These are phyloP conservation scores for Pipistrellus pipistrellus DNA, from an alignment of 2,797 vertebrate species.

Conservation along the genomic window DNA sequence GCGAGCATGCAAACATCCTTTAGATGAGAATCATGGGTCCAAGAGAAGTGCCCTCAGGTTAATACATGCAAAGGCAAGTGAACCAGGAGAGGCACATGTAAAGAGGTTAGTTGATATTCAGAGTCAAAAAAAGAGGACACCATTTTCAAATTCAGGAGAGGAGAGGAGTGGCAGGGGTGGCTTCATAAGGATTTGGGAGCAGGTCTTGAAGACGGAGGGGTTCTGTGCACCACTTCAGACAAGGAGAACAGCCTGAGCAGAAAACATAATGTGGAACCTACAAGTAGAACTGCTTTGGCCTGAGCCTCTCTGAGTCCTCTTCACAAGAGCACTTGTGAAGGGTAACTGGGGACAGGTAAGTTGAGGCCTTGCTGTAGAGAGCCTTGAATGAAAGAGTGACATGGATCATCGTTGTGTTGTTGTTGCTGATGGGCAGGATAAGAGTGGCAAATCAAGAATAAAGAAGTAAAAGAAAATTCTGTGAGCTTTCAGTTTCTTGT, in stretches of 20 bases:
- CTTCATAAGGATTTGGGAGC: background rate
- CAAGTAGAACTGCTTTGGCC: no score
- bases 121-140: background rate
- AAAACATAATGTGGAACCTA: background rate
- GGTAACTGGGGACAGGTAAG: background rate
- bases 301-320: background rate
- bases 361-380: background rate
- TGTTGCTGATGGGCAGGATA: background rate
- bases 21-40: background rate
- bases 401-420: background rate
- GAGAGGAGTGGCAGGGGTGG: background rate
- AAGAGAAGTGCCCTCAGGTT: background rate
- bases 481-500: background rate
- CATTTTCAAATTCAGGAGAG: background rate
- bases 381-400: background rate
- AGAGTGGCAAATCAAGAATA: background rate
- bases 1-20: background rate
- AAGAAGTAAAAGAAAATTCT: background rate
- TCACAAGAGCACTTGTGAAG: background rate
- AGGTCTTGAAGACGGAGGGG: background rate
- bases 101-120: background rate
- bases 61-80: background rate
- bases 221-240: accelerated
- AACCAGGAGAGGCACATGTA: background rate
- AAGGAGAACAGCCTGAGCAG: background rate